phyloP scores from a whole-genome alignment of 2,888 invertebrate species.

The Zaprionus obscuricornis region DNA sequence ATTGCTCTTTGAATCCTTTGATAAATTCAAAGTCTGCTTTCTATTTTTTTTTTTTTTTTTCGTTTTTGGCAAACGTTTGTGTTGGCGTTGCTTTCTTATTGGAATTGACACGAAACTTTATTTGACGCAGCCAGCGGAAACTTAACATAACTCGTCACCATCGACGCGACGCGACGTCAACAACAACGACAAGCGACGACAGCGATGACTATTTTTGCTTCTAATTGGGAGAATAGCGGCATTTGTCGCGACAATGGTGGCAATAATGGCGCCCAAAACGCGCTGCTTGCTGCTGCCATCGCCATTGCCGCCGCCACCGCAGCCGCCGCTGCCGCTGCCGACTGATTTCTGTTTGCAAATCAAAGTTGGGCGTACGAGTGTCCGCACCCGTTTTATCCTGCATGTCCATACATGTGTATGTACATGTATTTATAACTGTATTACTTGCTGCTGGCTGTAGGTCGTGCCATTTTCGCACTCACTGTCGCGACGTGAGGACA shows the following conservation, averaged over 20 bases:
- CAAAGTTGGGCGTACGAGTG: constrained; percentile 60
- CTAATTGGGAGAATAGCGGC: constrained; percentile 68
- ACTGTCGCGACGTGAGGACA: constrained; percentile 57
- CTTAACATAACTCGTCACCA: constrained; percentile 29
- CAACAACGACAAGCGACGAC: constrained; percentile 42
- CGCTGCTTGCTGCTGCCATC: no score
- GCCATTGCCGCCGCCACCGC: no score
- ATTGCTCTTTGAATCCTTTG: no score
- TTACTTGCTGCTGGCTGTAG: constrained; percentile 40
- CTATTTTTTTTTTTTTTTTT: no score
- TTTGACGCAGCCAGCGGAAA: constrained; percentile 6
- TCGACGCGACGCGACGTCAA: constrained; percentile 35
- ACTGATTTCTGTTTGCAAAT: constrained; percentile 55
- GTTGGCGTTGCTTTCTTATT: not conserved
- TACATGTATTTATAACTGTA: constrained; percentile 11
- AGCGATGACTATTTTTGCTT: constrained; percentile 52
- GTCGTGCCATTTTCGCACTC: constrained; percentile 60
- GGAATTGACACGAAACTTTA: not conserved
- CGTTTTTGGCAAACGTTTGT: not conserved
- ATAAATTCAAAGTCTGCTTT: no score
- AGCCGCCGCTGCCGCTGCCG: constrained; percentile 19
- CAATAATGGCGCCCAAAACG: constrained; percentile 73
- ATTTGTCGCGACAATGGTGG: constrained; percentile 77
- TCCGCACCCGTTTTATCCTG: constrained; percentile 56
- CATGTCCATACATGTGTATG: constrained; percentile 17